Conservation (phyloP, 2,797 vertebrate genomes). For the Caiman crocodilus region DNA sequence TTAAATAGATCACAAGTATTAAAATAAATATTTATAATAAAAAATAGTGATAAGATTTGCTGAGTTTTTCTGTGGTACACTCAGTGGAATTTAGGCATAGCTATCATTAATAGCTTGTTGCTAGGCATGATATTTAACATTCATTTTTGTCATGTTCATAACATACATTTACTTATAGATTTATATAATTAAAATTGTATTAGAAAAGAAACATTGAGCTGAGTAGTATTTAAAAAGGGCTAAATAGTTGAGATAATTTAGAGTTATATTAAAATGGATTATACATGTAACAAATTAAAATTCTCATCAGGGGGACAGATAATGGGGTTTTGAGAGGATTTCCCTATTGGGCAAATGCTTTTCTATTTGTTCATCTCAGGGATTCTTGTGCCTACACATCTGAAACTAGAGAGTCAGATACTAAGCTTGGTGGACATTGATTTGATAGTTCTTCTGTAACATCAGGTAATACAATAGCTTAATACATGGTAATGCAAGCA, state of each 20-base stretch:
- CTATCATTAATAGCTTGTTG: slow-evolving; percentile 21
- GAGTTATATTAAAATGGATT: slow-evolving; percentile 58
- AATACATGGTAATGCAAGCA: not conserved
- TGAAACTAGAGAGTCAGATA: slow-evolving; percentile 50
- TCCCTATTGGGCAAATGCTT: slow-evolving; percentile 60
- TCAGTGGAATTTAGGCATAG: slow-evolving; percentile 4
- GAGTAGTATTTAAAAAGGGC: slow-evolving; percentile 30
- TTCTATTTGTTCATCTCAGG: slow-evolving; percentile 61
- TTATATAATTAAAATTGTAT: not conserved
- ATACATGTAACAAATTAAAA: slow-evolving; percentile 52
- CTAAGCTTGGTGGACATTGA: slow-evolving; percentile 37
- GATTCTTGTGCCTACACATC: slow-evolving; percentile 44
- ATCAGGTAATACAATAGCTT: not conserved
- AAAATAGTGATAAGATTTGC: not conserved
- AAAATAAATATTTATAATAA: not conserved
- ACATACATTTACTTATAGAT: not conserved
- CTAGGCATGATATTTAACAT: not conserved
- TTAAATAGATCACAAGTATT: not conserved
- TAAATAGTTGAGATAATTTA: slow-evolving; percentile 50
- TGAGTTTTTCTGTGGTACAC: not conserved
- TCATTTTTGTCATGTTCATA: not conserved
- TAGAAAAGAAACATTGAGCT: not conserved
- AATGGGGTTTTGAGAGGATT: slow-evolving; percentile 60
- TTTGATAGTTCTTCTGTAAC: not conserved
- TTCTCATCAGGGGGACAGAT: slow-evolving; percentile 37